Base-by-base conservation (phyloP, 2,888 invertebrate genomes). In the Ochropleura plecta region DNA sequence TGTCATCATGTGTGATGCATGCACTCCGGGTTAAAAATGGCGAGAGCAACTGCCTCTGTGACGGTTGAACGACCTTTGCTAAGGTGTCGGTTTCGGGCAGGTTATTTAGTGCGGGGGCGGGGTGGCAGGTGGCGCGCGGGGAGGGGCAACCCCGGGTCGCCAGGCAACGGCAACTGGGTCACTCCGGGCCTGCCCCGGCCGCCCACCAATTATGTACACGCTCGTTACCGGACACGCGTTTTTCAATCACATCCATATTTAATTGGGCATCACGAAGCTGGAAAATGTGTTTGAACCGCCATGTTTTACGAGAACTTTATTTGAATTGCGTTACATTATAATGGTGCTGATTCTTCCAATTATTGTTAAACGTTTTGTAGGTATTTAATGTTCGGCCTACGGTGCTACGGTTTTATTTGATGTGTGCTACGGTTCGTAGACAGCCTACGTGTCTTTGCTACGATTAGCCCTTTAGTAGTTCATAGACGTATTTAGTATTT, bases 191-290 rank as follows among this genome's bases (percentile, higher is more conserved):
- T 90, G 91, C 93, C 92, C 91, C 91, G 88, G 89, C 92, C 94
- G 89, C 96, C 96, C 94, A 94, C 96, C 96, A 96, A 96, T 96
- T 96, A 96, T 94, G 94, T 95, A 97, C 96, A 95, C 95, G 96
- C 96, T 96, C 96, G 96, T 96, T 96, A 96, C 96, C 95, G 96
- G 96, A 96, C 96, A 96, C 96, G 96, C 96, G 96, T 96, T 96
- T 96, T 96, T 96, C 96, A 96, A 96, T 96, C 96, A 96, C 96
- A 96, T 96, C 95, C 96, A 96, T 96, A 96, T 96, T 96, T 96
- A 96, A 96, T 96, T 96, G 96, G 96, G 95, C 95, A 95, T 95
- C 95, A 94, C 94, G 93, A 94, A 93, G 93, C 95, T 94, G 94
- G 92, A 93, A 96, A 96, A 95, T 95, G 92, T 95, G 92, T 96